A percentile compares a stretch with the other conserved stretches of the same genome.
phyloP scores from a whole-genome alignment of 1,140 invertebrate genomes.

The Drosophila ohnishii region DNA sequence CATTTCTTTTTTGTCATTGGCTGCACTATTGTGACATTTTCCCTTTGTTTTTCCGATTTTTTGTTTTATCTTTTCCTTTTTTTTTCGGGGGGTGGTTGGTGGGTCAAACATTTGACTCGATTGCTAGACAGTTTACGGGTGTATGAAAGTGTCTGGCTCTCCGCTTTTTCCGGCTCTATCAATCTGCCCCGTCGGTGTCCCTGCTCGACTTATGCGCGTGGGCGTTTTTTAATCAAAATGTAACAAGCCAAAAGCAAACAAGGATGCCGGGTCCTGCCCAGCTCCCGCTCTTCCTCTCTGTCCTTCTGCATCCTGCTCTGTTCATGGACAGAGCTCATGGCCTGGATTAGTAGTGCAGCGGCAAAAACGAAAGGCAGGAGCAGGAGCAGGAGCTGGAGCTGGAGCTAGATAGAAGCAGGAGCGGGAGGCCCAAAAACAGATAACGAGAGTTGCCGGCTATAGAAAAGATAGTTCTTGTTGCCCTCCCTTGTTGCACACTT shows the following conservation, averaged over 20 bases:
- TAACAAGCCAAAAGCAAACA: slow-evolving; percentile 81
- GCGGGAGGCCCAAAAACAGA: slow-evolving; percentile 68
- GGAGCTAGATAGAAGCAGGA: slow-evolving; percentile 24
- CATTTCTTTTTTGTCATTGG: slow-evolving; percentile 56
- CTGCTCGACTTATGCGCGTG: slow-evolving; percentile 69
- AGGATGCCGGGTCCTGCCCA: slow-evolving; percentile 44
- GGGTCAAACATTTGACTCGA: slow-evolving; percentile 65
- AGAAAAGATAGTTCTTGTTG: slow-evolving; percentile 75
- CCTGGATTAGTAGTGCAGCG: slow-evolving; percentile 77
- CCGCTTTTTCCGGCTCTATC: slow-evolving; percentile 22
- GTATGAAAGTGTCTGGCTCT: slow-evolving; percentile 33
- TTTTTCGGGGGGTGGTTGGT: background rate
- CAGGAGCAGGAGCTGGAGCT: slow-evolving; percentile 14
- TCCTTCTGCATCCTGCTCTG: background rate
- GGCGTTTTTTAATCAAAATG: slow-evolving; percentile 82
- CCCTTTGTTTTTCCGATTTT: slow-evolving; percentile 42
- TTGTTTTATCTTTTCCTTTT: slow-evolving; percentile 40
- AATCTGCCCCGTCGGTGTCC: slow-evolving; percentile 20
- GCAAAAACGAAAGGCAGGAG: slow-evolving; percentile 44
- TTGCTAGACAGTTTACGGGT: slow-evolving; percentile 37
- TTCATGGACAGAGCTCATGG: slow-evolving; percentile 48
- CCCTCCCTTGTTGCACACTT: slow-evolving; percentile 66
- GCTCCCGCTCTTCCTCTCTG: background rate
- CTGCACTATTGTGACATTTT: slow-evolving; percentile 66
- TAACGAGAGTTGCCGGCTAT: slow-evolving; percentile 67